These are phyloP conservation scores for Synergus itoensis DNA, from an alignment of 2,888 invertebrate species.

Conservation along the genomic window DNA sequence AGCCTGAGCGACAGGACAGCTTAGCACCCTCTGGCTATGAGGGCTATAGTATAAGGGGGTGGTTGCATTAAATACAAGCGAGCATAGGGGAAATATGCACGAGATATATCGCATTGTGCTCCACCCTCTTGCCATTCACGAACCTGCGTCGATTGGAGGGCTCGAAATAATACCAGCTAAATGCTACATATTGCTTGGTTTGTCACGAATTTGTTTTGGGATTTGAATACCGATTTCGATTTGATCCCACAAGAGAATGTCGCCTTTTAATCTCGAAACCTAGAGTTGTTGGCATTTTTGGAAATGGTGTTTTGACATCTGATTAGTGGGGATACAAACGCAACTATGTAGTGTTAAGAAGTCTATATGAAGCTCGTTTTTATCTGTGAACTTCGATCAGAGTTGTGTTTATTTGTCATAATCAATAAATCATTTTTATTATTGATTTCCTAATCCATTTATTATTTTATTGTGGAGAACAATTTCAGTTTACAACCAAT, in stretches of 20 bases:
- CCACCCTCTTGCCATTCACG: conserved; percentile 47
- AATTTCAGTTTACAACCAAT: background rate
- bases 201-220: conserved; percentile 72
- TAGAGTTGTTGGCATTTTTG: background rate
- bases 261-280: conserved; percentile 26
- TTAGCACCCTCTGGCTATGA: conserved; percentile 65
- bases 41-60: conserved; percentile 43
- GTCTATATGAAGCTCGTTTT: background rate
- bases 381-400: background rate
- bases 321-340: background rate
- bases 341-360: background rate
- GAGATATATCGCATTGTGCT: conserved; percentile 42
- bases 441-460: too few species aligned
- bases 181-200: conserved; percentile 77
- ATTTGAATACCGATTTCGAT: conserved; percentile 71
- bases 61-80: conserved; percentile 56
- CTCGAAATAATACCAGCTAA: conserved; percentile 72
- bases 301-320: conserved; percentile 1
- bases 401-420: background rate
- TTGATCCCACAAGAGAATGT: conserved; percentile 23
- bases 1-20: conserved; percentile 68
- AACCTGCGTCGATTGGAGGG: conserved; percentile 47
- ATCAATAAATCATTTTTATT: too few species aligned
- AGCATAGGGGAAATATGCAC: conserved; percentile 47
- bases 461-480: too few species aligned